Conservation (phyloP, 92 coral and sea anemone genomes). For the Epizoanthus ramosus region DNA sequence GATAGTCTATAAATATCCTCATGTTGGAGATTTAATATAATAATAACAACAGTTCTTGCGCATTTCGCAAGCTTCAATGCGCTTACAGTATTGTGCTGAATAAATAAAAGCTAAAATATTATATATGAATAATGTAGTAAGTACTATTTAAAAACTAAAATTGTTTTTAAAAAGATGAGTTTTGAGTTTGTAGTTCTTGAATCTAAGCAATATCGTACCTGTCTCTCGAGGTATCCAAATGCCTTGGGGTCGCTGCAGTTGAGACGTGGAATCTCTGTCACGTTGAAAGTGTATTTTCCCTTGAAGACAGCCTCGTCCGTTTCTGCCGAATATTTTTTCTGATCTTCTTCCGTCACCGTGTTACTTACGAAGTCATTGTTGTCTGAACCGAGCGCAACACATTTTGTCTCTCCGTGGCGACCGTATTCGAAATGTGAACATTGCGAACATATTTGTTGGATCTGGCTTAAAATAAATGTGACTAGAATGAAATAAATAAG, state of each 20-base stretch:
- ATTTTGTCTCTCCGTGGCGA: background rate
- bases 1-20: no score
- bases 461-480: background rate
- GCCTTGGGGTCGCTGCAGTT: slow-evolving; percentile 78
- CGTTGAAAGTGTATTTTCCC: slow-evolving; percentile 80
- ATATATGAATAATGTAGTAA: no score
- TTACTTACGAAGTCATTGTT: background rate
- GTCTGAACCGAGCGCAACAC: background rate
- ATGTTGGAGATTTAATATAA: background rate
- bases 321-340: background rate
- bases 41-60: no score
- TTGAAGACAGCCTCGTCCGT: slow-evolving; percentile 53
- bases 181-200: background rate
- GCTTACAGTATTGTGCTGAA: no score
- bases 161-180: no score
- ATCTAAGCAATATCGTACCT: slow-evolving; percentile 58
- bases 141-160: no score
- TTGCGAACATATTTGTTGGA: background rate
- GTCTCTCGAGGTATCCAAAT: slow-evolving; percentile 63
- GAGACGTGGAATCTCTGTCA: slow-evolving; percentile 64
- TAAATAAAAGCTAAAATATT: no score
- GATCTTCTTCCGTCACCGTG: no score
- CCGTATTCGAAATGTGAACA: background rate
- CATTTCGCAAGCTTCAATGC: no score
- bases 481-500: background rate